phyloP scores from a whole-genome alignment of 2,888 invertebrate genomes.

The Nephrotoma guestfalica region DNA sequence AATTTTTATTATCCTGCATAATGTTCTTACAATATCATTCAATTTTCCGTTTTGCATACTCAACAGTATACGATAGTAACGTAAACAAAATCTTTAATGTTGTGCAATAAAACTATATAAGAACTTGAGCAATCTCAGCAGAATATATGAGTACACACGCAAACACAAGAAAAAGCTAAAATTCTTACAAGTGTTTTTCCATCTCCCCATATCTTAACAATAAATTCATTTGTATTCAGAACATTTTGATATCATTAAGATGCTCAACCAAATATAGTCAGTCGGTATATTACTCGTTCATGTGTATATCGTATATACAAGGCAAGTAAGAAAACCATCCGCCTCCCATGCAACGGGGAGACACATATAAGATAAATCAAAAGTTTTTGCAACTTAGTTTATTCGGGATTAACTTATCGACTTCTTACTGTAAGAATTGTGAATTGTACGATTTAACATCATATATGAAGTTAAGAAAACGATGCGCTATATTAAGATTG shows the following conservation, averaged over 20 bases:
- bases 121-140: background rate
- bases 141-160: background rate
- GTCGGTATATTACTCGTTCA: no score
- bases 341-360: background rate
- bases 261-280: background rate
- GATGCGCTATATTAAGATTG: background rate
- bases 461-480: background rate
- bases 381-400: background rate
- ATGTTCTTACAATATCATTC: background rate
- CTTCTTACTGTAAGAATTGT: background rate
- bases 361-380: background rate
- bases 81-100: background rate
- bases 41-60: background rate
- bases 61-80: background rate
- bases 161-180: background rate
- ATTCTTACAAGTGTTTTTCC: background rate
- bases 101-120: background rate
- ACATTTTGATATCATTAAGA: background rate
- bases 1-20: no score
- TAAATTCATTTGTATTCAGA: background rate
- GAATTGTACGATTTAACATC: background rate
- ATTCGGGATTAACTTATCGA: background rate
- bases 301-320: no score
- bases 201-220: background rate
- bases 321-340: background rate